phyloP scores from a whole-genome alignment of 2,113 vertebrate species.

The Cercopithecus mona region DNA sequence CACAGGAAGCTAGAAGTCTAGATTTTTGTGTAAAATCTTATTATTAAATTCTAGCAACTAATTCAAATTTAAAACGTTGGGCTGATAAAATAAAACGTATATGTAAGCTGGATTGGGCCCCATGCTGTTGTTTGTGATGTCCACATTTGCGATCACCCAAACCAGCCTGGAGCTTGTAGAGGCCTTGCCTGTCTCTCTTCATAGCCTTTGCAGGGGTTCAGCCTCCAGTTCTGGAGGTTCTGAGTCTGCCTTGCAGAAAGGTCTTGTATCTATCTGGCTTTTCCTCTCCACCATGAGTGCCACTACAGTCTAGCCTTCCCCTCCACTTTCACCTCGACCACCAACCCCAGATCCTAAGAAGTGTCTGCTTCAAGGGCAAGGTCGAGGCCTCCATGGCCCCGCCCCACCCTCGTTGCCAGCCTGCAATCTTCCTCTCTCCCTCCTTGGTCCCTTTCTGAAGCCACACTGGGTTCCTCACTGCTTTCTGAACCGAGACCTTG shows the following conservation, averaged over 20 bases:
- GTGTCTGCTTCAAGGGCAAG: not conserved
- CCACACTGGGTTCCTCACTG: not conserved
- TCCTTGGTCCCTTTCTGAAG: not conserved
- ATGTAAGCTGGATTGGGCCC: accelerated
- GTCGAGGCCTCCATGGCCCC: not conserved
- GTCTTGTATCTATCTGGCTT: not conserved
- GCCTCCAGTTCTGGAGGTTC: not conserved
- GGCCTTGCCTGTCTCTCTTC: not conserved
- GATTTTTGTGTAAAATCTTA: not conserved
- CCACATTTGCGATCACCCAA: no score
- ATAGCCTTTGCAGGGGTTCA: not conserved
- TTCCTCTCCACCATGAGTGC: no score
- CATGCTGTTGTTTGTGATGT: not conserved
- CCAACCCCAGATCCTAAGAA: not conserved
- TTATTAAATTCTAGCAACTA: not conserved
- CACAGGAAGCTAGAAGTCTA: not conserved
- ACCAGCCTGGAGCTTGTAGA: not conserved
- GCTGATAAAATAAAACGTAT: not conserved
- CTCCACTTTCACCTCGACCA: not conserved
- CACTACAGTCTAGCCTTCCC: not conserved
- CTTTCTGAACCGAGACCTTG: not conserved
- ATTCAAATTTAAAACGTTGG: not conserved
- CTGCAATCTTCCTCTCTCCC: not conserved
- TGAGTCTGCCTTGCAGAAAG: not conserved
- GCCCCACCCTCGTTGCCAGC: not conserved